Conservation (phyloP, 2,888 invertebrate genomes). For the Petrolisthes cinctipes region DNA sequence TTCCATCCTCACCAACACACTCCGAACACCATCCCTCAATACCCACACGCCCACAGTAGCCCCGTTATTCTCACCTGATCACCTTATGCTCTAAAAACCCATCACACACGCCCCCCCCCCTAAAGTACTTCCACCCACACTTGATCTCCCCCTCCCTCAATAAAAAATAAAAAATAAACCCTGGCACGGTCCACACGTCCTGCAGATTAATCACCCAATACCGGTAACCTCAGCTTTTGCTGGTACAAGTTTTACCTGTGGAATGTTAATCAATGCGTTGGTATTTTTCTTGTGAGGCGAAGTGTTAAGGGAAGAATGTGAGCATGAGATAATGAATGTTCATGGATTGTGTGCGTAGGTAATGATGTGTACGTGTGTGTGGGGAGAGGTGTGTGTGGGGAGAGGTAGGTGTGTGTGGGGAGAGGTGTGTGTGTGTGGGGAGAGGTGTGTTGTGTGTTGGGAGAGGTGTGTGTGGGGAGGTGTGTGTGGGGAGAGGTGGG, state of each 20-base stretch:
- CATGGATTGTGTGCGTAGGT: too few species aligned
- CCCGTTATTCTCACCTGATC: not conserved
- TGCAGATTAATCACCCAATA: not conserved
- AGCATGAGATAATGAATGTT: too few species aligned
- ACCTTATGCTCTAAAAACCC: not conserved
- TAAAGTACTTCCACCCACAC: not conserved
- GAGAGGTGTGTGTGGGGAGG: too few species aligned
- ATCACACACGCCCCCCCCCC: conserved; percentile 4
- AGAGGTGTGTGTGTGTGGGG: not conserved
- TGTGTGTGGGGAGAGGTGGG: too few species aligned
- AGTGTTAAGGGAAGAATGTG: too few species aligned
- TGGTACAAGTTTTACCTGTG: too few species aligned
- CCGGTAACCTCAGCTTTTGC: not conserved
- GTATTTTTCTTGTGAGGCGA: too few species aligned
- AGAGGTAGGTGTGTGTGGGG: too few species aligned
- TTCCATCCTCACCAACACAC: not conserved
- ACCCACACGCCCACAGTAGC: not conserved
- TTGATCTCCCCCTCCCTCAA: not conserved
- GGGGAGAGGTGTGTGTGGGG: too few species aligned
- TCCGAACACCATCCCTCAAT: not conserved
- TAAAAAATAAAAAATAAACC: not conserved
- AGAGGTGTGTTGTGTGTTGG: too few species aligned
- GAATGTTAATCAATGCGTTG: too few species aligned
- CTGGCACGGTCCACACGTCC: not conserved
- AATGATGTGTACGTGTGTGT: not conserved